phyloP scores from a whole-genome alignment of 35 echinoderm and acorn worm species.

The Ophiothrix spiculata region DNA sequence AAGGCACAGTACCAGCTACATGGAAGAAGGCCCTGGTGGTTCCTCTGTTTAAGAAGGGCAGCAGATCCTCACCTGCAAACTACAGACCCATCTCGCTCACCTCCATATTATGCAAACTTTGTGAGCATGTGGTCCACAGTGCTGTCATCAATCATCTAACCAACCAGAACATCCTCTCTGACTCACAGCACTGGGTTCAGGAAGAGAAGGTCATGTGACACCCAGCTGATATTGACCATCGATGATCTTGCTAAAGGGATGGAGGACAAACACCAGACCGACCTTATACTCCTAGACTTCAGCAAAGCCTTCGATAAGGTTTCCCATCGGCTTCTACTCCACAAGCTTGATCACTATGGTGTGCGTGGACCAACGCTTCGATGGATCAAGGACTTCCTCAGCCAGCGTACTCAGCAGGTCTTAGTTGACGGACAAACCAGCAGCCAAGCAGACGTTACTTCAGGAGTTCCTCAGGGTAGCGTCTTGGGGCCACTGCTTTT shows the following conservation, averaged over 20 bases:
- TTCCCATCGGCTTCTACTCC: conserved; percentile 15
- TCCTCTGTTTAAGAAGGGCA: too few species aligned
- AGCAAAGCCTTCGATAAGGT: conserved; percentile 36
- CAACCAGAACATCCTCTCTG: background rate
- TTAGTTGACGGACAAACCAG: background rate
- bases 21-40: conserved; percentile 29
- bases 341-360: conserved; percentile 19
- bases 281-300: conserved; percentile 28
- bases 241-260: background rate
- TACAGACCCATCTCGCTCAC: conserved; percentile 16
- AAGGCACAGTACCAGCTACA: conserved; percentile 23
- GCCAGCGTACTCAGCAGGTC: conserved; percentile 10
- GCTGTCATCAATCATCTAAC: conserved; percentile 1
- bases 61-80: too few species aligned
- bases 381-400: conserved; percentile 15
- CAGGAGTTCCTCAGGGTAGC: conserved; percentile 7
- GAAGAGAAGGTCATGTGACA: background rate
- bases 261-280: background rate
- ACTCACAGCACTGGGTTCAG: conserved; percentile 12
- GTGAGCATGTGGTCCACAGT: background rate
- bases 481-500: conserved; percentile 21
- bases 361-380: background rate
- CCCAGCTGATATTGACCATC: too few species aligned
- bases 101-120: conserved; percentile 9
- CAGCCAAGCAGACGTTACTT: conserved; percentile 3